A percentile compares a stretch with the other conserved stretches of the same genome.
phyloP scores from a whole-genome alignment of 2,888 invertebrate genomes.

The Helleia helle region DNA sequence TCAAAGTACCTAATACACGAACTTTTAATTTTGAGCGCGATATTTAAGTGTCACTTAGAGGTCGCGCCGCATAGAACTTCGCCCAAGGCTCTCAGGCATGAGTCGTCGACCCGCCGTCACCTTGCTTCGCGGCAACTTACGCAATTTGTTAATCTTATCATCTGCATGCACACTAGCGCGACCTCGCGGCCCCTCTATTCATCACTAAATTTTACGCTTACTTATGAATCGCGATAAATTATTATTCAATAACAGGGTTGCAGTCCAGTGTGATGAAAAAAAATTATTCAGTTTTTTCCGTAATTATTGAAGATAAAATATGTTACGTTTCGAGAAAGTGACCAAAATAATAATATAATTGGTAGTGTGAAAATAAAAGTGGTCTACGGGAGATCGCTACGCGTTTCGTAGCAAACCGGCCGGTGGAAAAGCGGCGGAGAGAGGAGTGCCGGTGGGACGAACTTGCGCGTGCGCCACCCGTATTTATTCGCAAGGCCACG shows the following conservation, averaged over 20 bases:
- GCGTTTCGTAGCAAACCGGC: conserved; percentile 40
- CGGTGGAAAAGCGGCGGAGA: conserved; percentile 50
- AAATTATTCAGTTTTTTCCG: too few species aligned
- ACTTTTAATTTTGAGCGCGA: conserved; percentile 19
- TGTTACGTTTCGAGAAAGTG: not conserved
- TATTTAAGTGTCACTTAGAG: conserved; percentile 53
- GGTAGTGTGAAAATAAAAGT: conserved; percentile 22
- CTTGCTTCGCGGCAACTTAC: conserved; percentile 66
- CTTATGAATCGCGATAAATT: conserved; percentile 23
- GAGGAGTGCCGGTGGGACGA: conserved; percentile 60
- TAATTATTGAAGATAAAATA: too few species aligned
- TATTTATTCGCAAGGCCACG: conserved; percentile 74
- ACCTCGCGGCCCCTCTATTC: conserved; percentile 51
- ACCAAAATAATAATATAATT: not conserved
- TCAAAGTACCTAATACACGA: conserved; percentile 4
- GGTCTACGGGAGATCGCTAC: conserved; percentile 43
- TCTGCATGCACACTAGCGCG: conserved; percentile 59
- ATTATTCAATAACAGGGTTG: conserved; percentile 6
- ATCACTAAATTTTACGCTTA: conserved; percentile 51
- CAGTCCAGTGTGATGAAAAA: not conserved
- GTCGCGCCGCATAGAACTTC: conserved; percentile 50
- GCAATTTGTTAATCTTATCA: conserved; percentile 71
- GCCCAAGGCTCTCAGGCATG: conserved; percentile 56
- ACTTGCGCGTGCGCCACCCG: conserved; percentile 52
- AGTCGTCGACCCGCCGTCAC: conserved; percentile 70